Conservation (phyloP, 2,888 invertebrate genomes). For the Molanna angustata region DNA sequence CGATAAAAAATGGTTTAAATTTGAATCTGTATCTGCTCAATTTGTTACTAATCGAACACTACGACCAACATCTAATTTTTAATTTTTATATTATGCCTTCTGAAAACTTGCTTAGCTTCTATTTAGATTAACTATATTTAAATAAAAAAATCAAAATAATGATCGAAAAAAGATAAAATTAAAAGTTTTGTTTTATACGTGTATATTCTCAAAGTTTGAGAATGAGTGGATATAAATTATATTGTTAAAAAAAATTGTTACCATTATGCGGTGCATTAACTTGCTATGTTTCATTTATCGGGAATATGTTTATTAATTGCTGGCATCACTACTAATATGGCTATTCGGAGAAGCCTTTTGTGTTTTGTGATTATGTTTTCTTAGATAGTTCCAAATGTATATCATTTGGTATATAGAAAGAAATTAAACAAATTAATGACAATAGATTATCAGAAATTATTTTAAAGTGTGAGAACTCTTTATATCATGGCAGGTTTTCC, state of each 20-base stretch:
- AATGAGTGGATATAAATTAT: too few relatives aligned
- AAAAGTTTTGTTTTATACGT: too few relatives aligned
- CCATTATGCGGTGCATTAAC: conserved; percentile 25
- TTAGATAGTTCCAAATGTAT: conserved; percentile 21
- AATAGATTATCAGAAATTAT: conserved; percentile 2
- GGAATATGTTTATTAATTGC: conserved; percentile 26
- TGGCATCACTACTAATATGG: conserved; percentile 29
- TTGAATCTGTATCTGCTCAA: too few relatives aligned
- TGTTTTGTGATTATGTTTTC: conserved; percentile 56
- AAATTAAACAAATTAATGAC: not conserved
- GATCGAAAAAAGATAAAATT: too few relatives aligned
- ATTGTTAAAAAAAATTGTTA: conserved; percentile 12
- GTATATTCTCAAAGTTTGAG: too few relatives aligned
- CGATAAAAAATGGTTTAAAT: too few relatives aligned
- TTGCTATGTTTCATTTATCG: conserved; percentile 8
- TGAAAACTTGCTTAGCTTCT: too few relatives aligned
- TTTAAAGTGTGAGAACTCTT: conserved; percentile 14
- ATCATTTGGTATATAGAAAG: conserved; percentile 8
- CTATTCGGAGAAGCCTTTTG: conserved; percentile 49
- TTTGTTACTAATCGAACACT: too few relatives aligned
- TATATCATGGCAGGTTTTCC: conserved; percentile 14
- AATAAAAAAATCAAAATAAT: too few relatives aligned
- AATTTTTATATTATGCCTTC: too few relatives aligned
- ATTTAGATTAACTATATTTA: too few relatives aligned
- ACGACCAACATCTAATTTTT: too few relatives aligned